phyloP scores from a whole-genome alignment of 2,113 vertebrate genomes.

The Hymenochirus boettgeri region DNA sequence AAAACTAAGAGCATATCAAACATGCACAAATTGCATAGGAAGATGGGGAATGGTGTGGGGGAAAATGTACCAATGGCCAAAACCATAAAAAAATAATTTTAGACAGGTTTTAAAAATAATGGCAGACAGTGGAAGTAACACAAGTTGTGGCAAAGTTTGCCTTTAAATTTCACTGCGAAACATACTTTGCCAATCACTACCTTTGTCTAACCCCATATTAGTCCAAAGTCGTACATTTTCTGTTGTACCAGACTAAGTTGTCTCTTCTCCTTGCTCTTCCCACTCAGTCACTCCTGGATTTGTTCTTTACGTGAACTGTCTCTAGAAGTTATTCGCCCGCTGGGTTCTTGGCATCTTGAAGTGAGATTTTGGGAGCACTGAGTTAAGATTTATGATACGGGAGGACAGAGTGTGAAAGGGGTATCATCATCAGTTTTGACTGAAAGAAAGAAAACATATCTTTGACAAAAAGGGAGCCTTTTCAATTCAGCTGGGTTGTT shows the following conservation, averaged over 20 bases:
- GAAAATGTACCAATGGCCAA: too few species aligned
- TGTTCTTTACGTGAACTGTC: constrained; percentile 33
- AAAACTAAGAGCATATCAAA: too few species aligned
- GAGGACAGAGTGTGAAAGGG: constrained; percentile 95
- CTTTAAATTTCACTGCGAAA: too few species aligned
- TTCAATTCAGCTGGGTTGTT: constrained; percentile 96
- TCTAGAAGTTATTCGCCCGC: constrained; percentile 71
- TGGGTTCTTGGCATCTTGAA: constrained; percentile 72
- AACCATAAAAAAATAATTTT: too few species aligned
- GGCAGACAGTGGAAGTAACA: too few species aligned
- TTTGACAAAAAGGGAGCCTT: constrained; percentile 87
- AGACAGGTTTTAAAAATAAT: too few species aligned
- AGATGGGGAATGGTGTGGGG: too few species aligned
- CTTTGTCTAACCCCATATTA: too few species aligned
- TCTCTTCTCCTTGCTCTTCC: neutral
- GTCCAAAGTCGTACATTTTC: too few species aligned
- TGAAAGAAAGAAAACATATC: constrained; percentile 98
- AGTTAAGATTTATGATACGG: constrained; percentile 79
- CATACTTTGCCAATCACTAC: too few species aligned
- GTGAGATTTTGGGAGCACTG: constrained; percentile 68
- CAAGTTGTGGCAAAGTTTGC: too few species aligned
- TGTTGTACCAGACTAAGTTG: neutral
- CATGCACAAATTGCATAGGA: too few species aligned
- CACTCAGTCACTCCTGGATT: neutral
- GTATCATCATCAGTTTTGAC: constrained; percentile 94